Base-by-base conservation (phyloP, 2,888 invertebrate genomes). In the Polietes domitor region DNA sequence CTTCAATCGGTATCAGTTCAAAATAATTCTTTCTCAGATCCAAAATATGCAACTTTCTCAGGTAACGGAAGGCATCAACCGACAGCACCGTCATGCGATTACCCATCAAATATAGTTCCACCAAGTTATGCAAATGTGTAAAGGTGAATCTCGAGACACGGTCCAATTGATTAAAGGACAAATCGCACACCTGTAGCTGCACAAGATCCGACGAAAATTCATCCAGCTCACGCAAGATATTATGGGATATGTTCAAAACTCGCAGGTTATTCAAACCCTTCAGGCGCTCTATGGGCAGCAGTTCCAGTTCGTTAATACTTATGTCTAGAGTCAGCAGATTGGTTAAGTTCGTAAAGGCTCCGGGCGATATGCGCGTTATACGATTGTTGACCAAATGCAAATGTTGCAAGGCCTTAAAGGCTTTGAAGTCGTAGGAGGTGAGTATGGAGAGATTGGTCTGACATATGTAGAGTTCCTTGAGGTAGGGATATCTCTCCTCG, bases 11-110 rank as follows among this genome's bases (percentile, higher is more conserved):
- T 87, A 97, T 94, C 87, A 95, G 94, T 92, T 96, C 96, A 87
- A 97, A 94, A 91, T 96, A 96, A 92, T 98, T 98, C 88, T 95
- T 94, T 86, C 96, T 96, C 83, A 98, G 93, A 91, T 97, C 97
- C 74, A 98, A 94, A 47, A 95, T 93, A 73, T 95, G 93, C 63
- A 97, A 93, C 90, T 96, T 96, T 88, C 96, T 95, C 85, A 97
- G 92, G 28, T 95, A 95, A 86, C 94, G 94, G 89, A 97, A 97
- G 50, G 96, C 95, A 86, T 97, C 97, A 19, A 95, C 93, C 2
- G 96, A 96, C 86, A 97, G 94, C 0, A 94, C 93, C 1, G 96
- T 95, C 91, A 98, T 94, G 94, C 96, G 96, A 92, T 98, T 98
- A 15, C 96, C 96, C 91, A 95, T 95, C 83, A 97, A 93, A 90